phyloP scores from a whole-genome alignment of 2,113 vertebrate genomes.

The Montifringilla adamsi region DNA sequence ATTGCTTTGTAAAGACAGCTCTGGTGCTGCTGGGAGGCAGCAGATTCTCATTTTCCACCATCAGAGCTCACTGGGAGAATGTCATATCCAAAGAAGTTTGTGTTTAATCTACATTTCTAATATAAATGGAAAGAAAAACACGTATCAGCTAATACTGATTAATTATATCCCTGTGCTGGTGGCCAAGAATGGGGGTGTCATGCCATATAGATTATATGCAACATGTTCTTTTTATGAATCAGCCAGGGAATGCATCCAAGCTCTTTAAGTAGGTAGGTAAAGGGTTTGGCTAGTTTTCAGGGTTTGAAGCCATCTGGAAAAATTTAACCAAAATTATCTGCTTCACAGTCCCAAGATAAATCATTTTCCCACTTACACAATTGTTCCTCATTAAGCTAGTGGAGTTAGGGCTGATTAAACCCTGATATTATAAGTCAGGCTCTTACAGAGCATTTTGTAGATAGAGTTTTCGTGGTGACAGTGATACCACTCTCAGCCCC shows the following conservation, averaged over 20 bases:
- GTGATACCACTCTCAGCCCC: background rate
- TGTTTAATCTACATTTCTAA: constrained; percentile 5
- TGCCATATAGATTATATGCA: background rate
- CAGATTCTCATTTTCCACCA: background rate
- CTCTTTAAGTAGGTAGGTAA: constrained; percentile 69
- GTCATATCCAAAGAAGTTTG: background rate
- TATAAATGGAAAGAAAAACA: constrained; percentile 17
- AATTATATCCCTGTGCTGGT: constrained; percentile 29
- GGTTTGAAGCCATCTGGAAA: constrained; percentile 73
- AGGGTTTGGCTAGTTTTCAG: constrained; percentile 47
- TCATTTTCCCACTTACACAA: constrained; percentile 76
- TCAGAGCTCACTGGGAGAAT: background rate
- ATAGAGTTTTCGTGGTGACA: background rate
- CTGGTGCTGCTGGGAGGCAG: background rate
- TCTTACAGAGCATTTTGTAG: constrained; percentile 22
- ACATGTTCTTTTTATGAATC: constrained; percentile 22
- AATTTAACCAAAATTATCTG: constrained; percentile 76
- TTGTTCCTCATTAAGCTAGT: constrained; percentile 76
- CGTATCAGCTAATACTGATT: background rate
- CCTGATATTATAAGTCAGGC: constrained; percentile 41
- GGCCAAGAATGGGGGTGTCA: background rate
- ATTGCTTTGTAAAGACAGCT: background rate
- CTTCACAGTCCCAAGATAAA: constrained; percentile 76
- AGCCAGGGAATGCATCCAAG: constrained; percentile 1
- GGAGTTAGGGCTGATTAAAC: constrained; percentile 69